These are phyloP conservation scores for Thysanoteuthis rhombus DNA, from an alignment of 2,888 invertebrate species.

Conservation along the genomic window DNA sequence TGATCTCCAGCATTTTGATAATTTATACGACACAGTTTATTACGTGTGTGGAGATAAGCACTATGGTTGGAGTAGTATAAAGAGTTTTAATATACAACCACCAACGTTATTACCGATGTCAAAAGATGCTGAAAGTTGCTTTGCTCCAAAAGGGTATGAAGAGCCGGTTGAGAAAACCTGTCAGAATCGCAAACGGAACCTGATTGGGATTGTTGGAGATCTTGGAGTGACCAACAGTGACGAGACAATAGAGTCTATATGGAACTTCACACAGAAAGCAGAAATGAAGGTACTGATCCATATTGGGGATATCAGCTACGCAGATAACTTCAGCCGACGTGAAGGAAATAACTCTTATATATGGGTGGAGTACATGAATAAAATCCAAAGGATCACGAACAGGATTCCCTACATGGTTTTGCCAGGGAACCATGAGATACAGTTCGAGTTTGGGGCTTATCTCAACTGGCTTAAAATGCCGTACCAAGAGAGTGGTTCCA, in stretches of 20 bases:
- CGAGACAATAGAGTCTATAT: slow-evolving; percentile 37
- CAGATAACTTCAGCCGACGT: slow-evolving; percentile 36
- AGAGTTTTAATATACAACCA: slow-evolving; percentile 33
- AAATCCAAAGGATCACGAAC: slow-evolving; percentile 36
- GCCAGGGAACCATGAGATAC: slow-evolving; percentile 43
- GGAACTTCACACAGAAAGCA: slow-evolving; percentile 27
- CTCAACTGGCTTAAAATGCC: slow-evolving; percentile 44
- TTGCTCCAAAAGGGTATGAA: background rate
- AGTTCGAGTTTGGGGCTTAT: slow-evolving; percentile 42
- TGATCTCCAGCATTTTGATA: slow-evolving; percentile 25
- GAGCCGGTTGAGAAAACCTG: background rate
- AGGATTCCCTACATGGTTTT: slow-evolving; percentile 42
- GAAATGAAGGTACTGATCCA: slow-evolving; percentile 39
- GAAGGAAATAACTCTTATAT: slow-evolving; percentile 40
- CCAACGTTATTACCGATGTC: background rate
- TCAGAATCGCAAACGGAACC: background rate
- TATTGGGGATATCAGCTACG: slow-evolving; percentile 42
- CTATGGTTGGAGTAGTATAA: slow-evolving; percentile 36
- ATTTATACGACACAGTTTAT: slow-evolving; percentile 30
- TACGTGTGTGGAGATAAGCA: slow-evolving; percentile 39
- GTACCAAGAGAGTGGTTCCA: slow-evolving; percentile 35
- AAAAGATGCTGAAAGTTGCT: background rate
- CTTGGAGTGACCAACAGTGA: slow-evolving; percentile 37
- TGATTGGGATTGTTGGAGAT: slow-evolving; percentile 40
- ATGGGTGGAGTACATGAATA: slow-evolving; percentile 43